phyloP scores from a whole-genome alignment of 2,888 invertebrate species.

The Drosophila tanythrix region DNA sequence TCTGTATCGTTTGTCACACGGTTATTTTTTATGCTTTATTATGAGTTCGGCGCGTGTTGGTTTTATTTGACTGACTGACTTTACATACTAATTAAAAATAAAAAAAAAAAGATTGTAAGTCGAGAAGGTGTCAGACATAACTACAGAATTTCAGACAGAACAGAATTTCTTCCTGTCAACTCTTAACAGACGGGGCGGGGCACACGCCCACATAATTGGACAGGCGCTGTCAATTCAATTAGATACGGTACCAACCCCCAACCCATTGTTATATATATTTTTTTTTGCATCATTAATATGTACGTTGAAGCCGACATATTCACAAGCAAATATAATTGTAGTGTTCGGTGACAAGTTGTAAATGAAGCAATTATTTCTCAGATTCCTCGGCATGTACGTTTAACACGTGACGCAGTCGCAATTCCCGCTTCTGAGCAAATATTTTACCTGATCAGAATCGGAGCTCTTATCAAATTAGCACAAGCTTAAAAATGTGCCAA shows the following conservation, averaged over 20 bases:
- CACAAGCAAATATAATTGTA: constrained; percentile 65
- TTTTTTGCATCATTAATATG: constrained; percentile 39
- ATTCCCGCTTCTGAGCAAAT: constrained; percentile 13
- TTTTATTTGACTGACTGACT: constrained; percentile 23
- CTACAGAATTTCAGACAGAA: background rate
- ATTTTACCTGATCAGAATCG: background rate
- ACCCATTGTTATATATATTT: constrained; percentile 9
- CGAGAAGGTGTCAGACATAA: background rate
- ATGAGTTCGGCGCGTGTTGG: constrained; percentile 34
- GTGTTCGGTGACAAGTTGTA: constrained; percentile 61
- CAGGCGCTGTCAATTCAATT: constrained; percentile 55
- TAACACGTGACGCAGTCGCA: constrained; percentile 34
- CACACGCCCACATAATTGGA: constrained; percentile 33
- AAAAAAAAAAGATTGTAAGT: background rate
- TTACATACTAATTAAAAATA: constrained; percentile 12
- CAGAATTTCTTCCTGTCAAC: constrained; percentile 13
- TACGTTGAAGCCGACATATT: constrained; percentile 19
- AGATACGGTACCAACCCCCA: constrained; percentile 27
- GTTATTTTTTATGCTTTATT: constrained; percentile 9
- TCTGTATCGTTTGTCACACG: constrained; percentile 1
- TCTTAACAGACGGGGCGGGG: constrained; percentile 14
- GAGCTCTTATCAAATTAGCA: constrained; percentile 16
- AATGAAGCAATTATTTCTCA: constrained; percentile 63
- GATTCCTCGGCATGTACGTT: constrained; percentile 39
- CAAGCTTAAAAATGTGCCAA: constrained; percentile 26